phyloP scores from a whole-genome alignment of 1,140 invertebrate species.

The Platyura marginata region DNA sequence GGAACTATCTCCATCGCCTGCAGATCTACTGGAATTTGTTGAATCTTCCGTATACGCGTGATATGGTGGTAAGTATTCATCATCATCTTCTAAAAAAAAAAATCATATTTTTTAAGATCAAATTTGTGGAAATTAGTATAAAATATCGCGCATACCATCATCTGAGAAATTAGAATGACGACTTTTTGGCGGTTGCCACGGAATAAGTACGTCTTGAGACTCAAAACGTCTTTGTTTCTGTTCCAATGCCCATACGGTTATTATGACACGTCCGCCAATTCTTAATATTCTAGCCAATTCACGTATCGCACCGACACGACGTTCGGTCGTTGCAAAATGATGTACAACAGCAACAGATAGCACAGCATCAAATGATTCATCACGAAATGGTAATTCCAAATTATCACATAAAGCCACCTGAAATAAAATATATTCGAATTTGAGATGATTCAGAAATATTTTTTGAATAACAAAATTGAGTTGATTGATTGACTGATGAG shows the following conservation, averaged over 20 bases:
- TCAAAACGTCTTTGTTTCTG: conserved; percentile 65
- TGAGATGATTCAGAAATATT: too few relatives aligned
- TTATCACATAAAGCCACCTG: conserved; percentile 80
- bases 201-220: conserved; percentile 77
- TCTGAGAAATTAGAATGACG: conserved; percentile 11
- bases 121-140: too few relatives aligned
- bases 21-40: conserved; percentile 25
- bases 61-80: conserved; percentile 31
- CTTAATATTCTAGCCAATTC: conserved; percentile 75
- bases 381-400: conserved; percentile 72
- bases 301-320: conserved; percentile 66
- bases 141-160: not conserved
- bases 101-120: conserved; percentile 32
- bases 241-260: conserved; percentile 95
- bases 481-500: too few relatives aligned
- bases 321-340: conserved; percentile 80
- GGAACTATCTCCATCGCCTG: conserved; percentile 33
- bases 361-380: conserved; percentile 86
- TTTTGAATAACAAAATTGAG: too few relatives aligned
- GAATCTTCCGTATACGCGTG: conserved; percentile 45
- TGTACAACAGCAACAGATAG: conserved; percentile 89
- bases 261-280: conserved; percentile 80
- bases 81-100: conserved; percentile 21
- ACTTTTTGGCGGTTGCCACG: conserved; percentile 67
- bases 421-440: too few relatives aligned